Base-by-base conservation (phyloP, 2,113 vertebrate genomes). In the Microtus montanus region DNA sequence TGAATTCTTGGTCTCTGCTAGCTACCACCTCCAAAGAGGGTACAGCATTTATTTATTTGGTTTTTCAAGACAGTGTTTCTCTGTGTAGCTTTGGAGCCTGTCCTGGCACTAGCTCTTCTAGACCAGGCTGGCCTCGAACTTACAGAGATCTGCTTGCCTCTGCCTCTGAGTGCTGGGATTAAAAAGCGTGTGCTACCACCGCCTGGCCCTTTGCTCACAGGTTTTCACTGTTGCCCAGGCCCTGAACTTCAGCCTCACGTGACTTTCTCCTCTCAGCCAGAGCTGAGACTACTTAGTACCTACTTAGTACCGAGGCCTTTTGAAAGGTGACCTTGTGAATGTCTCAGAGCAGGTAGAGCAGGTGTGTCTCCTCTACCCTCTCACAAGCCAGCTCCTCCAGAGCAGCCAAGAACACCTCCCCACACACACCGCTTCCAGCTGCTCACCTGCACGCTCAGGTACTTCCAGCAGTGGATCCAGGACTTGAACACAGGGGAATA, bases 401-500 rank as follows among this genome's bases (percentile, higher is more conserved):
- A 0, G 2, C 4, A 41, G 30, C 5, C 9, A n/a, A 33, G 22
- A 75, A 28, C 8, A 52, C 58, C 28, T 13, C 54, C 26, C 19
- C 3, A 52, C 12, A 52, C 13, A 52, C 49, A 52, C 58, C 58
- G 19, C 58, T 7, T 58, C 58, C 30, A 3, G 70, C 66, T 0
- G 13, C 97, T 98, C 95, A 98, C 98, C 98, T 98, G 98, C 91
- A 97, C 95, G 33, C 98, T 99, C 95, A 99, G 98, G 74, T 99
- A 98, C 92, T 97, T 98, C 99, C 99, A 99, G 95, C 99, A 99
- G 82, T 99, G 99, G 93, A 99, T 97, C 99, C 99, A 99, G 91
- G 99, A 99, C 3, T 97, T 97, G 93, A 99, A 99, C 26, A 97
- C 94, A 0, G 99, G 99, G 89, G 98, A 99, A 0, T 98, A 98